These are phyloP conservation scores for Falcaria lacertinaria DNA, from an alignment of 2,888 invertebrate species.

Conservation along the genomic window DNA sequence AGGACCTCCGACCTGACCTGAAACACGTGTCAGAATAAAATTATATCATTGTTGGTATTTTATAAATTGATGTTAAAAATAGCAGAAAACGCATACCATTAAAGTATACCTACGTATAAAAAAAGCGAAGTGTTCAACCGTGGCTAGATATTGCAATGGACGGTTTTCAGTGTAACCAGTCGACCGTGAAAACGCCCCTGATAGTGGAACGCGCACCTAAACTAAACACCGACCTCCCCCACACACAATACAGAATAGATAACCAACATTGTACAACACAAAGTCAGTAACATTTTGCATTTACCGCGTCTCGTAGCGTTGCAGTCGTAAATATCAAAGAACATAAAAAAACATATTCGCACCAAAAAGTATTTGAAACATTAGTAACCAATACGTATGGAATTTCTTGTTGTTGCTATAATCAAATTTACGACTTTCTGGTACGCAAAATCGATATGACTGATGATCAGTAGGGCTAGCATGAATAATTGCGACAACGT, in stretches of 20 bases:
- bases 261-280: no score
- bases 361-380: conserved; percentile 27
- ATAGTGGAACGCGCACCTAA: conserved; percentile 20
- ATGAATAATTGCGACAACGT: no score
- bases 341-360: conserved; percentile 19
- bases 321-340: conserved; percentile 28
- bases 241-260: neutral
- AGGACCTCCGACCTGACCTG: no score
- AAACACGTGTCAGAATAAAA: no score
- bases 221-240: conserved; percentile 3
- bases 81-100: conserved; percentile 1
- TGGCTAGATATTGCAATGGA: conserved; percentile 52
- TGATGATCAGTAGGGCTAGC: no score
- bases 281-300: conserved; percentile 10
- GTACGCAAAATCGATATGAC: no score
- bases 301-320: conserved; percentile 22
- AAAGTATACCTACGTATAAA: conserved; percentile 23
- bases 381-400: conserved; percentile 23
- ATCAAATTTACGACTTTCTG: no score
- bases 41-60: no score
- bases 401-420: no score
- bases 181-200: conserved; percentile 49
- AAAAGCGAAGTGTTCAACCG: conserved; percentile 53
- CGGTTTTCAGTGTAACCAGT: conserved; percentile 52
- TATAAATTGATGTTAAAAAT: neutral